Evolutionary conservation across 2,113 vertebrate genomes (phyloP).

Genomic region (Todiramphus saurophagus): DNA sequence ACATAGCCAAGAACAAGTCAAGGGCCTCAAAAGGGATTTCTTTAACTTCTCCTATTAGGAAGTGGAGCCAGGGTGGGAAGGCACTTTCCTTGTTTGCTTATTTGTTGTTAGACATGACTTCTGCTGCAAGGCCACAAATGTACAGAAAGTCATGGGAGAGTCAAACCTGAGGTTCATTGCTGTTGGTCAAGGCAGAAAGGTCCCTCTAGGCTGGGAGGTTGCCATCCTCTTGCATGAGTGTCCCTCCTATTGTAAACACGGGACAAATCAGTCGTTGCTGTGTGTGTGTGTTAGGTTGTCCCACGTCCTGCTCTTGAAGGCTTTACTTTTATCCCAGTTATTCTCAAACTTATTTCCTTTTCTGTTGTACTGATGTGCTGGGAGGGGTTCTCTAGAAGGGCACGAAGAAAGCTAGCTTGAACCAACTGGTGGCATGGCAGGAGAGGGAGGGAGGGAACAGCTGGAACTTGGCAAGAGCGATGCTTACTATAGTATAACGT

Average conservation of each 20-base stretch:
- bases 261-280: neutral
- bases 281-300: neutral
- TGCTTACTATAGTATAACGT: rapidly evolving
- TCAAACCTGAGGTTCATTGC: neutral
- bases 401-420: neutral
- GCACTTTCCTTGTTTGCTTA: neutral
- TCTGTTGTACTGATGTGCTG: neutral
- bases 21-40: neutral
- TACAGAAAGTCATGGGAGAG: neutral
- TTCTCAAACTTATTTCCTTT: neutral
- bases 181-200: neutral
- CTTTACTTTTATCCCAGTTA: neutral
- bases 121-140: neutral
- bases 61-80: neutral
- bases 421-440: neutral
- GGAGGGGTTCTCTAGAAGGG: neutral
- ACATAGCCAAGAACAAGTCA: neutral
- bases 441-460: neutral
- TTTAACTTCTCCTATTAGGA: neutral
- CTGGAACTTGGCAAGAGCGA: neutral
- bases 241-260: neutral
- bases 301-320: neutral
- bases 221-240: neutral
- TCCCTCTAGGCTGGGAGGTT: neutral
- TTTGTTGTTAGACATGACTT: neutral